Conservation (phyloP, 2,113 vertebrate genomes). For the Dinomys branickii region DNA sequence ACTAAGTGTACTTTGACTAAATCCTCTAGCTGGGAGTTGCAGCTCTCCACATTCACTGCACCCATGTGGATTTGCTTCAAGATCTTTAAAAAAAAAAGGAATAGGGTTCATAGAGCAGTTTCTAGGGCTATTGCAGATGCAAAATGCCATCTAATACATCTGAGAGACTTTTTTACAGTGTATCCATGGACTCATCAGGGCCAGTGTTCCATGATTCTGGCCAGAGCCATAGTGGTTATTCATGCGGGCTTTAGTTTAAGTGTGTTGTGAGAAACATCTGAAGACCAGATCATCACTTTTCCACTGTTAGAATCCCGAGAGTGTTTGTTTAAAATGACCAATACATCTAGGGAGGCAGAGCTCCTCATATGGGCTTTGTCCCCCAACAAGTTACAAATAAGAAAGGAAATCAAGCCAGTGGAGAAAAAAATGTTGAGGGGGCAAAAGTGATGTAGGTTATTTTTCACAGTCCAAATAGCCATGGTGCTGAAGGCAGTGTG, state of each 20-base stretch:
- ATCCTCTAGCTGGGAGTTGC: neutral
- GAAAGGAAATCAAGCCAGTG: neutral
- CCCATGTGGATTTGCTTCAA: neutral
- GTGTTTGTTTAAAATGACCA: conserved; percentile 29
- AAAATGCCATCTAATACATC: conserved; percentile 60
- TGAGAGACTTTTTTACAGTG: conserved; percentile 43
- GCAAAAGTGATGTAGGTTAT: neutral
- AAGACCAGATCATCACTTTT: conserved; percentile 54
- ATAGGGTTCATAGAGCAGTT: neutral
- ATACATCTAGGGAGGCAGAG: neutral
- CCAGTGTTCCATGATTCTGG: conserved; percentile 54
- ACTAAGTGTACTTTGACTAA: neutral
- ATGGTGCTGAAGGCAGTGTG: neutral
- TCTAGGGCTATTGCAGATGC: conserved; percentile 19
- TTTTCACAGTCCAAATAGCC: neutral
- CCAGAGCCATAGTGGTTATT: conserved; percentile 39
- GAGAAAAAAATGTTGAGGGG: neutral
- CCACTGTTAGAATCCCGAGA: conserved; percentile 41
- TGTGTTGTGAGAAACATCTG: conserved; percentile 58
- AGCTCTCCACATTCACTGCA: neutral
- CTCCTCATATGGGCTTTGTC: neutral
- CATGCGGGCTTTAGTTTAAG: conserved; percentile 53
- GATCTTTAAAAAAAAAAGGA: conserved; percentile 32
- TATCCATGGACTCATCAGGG: conserved; percentile 50
- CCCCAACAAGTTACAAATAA: neutral